Conservation (phyloP, 1,140 invertebrate genomes). For the Pteromalus puparum region DNA sequence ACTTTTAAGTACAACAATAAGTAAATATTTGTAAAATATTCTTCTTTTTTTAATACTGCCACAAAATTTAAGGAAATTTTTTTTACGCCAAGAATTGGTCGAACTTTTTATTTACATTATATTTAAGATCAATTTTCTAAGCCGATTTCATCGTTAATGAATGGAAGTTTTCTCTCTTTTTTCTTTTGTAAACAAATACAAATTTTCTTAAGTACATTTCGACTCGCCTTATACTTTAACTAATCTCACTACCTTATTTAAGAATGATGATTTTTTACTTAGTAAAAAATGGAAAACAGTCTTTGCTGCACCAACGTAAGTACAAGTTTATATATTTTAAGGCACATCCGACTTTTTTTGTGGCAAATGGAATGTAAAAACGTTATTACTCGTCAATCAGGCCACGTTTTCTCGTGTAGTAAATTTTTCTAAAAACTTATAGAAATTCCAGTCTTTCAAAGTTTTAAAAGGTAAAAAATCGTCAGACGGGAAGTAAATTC, state of each 20-base stretch:
- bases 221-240: conserved; percentile 50
- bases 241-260: conserved; percentile 52
- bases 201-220: conserved; percentile 49
- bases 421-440: conserved; percentile 37
- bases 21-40: conserved; percentile 39
- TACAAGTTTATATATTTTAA: conserved; percentile 47
- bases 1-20: conserved; percentile 40
- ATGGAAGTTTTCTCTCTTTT: conserved; percentile 11
- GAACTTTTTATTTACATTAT: conserved; percentile 46
- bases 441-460: conserved; percentile 42
- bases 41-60: conserved; percentile 47
- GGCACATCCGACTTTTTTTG: conserved; percentile 49
- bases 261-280: conserved; percentile 50
- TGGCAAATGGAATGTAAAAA: conserved; percentile 32
- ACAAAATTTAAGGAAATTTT: conserved; percentile 30
- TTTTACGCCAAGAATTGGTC: conserved; percentile 23
- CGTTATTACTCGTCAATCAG: conserved; percentile 5
- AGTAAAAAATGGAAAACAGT: conserved; percentile 53
- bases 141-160: conserved; percentile 41
- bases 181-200: conserved; percentile 32
- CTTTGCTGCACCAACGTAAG: conserved; percentile 52
- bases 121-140: conserved; percentile 38
- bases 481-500: conserved; percentile 19
- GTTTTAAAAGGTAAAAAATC: conserved; percentile 6
- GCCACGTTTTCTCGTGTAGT: conserved; percentile 32